These are phyloP conservation scores for Macrotis lagotis DNA, from an alignment of 2,113 vertebrate genomes.

Conservation along the genomic window DNA sequence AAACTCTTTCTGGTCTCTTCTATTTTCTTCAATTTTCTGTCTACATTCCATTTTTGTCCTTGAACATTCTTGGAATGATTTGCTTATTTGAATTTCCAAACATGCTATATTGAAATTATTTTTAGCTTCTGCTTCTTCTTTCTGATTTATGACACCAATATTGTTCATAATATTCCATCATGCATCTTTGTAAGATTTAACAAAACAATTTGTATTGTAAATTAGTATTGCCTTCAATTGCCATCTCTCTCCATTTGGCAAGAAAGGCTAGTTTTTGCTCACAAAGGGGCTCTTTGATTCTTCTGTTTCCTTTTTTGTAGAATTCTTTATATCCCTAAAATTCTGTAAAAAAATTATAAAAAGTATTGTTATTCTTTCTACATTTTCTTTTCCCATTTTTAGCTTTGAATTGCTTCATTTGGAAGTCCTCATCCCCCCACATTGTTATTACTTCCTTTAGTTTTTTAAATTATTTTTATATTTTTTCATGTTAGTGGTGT, in stretches of 20 bases:
- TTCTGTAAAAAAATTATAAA: neutral
- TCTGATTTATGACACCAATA: neutral
- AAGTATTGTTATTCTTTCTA: neutral
- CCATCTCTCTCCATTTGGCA: neutral
- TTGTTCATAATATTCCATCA: neutral
- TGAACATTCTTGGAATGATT: neutral
- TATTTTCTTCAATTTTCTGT: neutral
- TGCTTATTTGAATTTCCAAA: conserved; percentile 19
- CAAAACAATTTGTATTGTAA: neutral
- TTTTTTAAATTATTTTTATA: no score
- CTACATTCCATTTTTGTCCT: neutral
- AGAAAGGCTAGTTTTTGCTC: neutral
- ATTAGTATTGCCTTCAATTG: neutral
- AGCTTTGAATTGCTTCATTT: no score
- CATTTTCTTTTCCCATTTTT: neutral
- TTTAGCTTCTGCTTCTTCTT: neutral
- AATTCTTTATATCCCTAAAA: neutral
- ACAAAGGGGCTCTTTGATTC: neutral
- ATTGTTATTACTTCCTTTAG: no score
- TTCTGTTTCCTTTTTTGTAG: neutral
- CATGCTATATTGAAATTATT: neutral
- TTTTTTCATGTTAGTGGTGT: neutral
- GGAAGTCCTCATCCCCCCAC: no score
- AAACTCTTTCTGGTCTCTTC: neutral
- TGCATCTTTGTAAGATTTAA: neutral